Conservation (phyloP, 2,888 invertebrate genomes). For the Tachina lurida region DNA sequence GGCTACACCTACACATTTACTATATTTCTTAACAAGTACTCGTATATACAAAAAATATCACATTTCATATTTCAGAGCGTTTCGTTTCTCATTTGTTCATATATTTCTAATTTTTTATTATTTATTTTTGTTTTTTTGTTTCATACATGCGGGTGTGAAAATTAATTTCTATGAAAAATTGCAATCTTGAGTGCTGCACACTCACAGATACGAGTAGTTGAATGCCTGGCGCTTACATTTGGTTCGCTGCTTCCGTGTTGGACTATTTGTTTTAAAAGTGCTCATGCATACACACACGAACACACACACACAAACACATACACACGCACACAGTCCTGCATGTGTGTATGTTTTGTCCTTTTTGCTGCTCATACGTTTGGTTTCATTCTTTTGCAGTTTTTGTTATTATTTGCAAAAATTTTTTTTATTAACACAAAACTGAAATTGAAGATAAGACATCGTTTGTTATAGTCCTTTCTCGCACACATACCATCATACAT, state of each 20-base stretch:
- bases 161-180: constrained; percentile 72
- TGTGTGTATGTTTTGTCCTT: not conserved
- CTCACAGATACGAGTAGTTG: constrained; percentile 46
- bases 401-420: constrained; percentile 56
- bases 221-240: constrained; percentile 47
- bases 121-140: no score
- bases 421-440: constrained; percentile 60
- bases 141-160: constrained; percentile 67
- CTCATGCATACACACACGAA: not conserved
- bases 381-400: constrained; percentile 10
- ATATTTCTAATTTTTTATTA: constrained; percentile 5
- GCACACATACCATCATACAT: constrained; percentile 21
- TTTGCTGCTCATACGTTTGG: constrained; percentile 33
- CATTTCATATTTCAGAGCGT: constrained; percentile 52
- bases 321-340: not conserved
- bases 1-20: not conserved
- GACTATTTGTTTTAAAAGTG: constrained; percentile 49
- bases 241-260: constrained; percentile 52
- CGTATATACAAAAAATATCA: constrained; percentile 36
- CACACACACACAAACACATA: not conserved
- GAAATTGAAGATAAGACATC: constrained; percentile 70
- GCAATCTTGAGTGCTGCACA: constrained; percentile 68
- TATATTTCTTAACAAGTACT: not conserved
- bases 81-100: constrained; percentile 42
- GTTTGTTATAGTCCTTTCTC: constrained; percentile 65